These are phyloP conservation scores for Corythaeola cristata DNA, from an alignment of 2,113 vertebrate genomes.

Conservation along the genomic window DNA sequence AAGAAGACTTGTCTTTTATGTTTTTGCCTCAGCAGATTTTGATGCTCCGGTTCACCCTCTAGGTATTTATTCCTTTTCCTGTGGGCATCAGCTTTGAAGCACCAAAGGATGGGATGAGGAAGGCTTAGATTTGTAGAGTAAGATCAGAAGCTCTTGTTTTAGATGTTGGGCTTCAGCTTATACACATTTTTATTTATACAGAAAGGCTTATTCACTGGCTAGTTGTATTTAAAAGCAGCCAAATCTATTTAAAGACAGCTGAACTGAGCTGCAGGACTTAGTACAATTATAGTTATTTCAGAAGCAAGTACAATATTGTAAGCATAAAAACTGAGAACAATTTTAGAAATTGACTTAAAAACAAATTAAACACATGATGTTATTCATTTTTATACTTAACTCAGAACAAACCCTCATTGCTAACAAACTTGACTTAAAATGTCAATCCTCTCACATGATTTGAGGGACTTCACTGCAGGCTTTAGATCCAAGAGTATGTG, in stretches of 20 bases:
- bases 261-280: neutral
- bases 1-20: neutral
- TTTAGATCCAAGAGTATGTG: neutral
- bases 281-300: neutral
- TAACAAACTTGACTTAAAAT: neutral
- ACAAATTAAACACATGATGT: neutral
- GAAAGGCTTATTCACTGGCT: neutral
- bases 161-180: neutral
- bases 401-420: neutral
- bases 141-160: neutral
- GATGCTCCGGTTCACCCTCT: neutral
- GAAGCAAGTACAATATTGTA: neutral
- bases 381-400: neutral
- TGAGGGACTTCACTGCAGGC: neutral
- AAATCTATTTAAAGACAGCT: neutral
- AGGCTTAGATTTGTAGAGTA: conserved; percentile 4
- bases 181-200: neutral
- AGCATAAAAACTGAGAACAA: neutral
- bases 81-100: neutral
- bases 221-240: neutral
- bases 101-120: neutral
- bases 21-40: neutral
- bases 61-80: conserved; percentile 19
- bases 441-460: neutral
- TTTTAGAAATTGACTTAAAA: neutral